Conservation (phyloP, 2,113 vertebrate species). For the Lasiurus cinereus region DNA sequence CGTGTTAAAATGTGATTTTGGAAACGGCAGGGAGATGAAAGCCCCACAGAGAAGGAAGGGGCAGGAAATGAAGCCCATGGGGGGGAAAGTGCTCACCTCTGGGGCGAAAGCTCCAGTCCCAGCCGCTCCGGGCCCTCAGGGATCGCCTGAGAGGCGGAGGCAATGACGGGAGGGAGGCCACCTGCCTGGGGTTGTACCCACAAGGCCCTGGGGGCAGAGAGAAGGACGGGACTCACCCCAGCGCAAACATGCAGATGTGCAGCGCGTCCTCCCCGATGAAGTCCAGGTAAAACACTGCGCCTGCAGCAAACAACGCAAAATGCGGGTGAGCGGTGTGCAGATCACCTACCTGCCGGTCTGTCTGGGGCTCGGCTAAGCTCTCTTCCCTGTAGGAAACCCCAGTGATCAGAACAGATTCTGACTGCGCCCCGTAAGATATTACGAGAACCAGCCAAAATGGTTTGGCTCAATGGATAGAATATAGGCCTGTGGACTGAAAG, state of each 20-base stretch:
- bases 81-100: background rate
- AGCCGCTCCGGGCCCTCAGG: background rate
- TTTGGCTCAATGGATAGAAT: too few relatives aligned
- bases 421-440: background rate
- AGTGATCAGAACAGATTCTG: background rate
- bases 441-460: background rate
- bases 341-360: background rate
- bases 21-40: constrained; percentile 46
- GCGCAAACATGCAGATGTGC: constrained; percentile 95
- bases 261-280: constrained; percentile 93
- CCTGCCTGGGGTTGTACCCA: accelerated
- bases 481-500: too few relatives aligned
- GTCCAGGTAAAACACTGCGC: constrained; percentile 96
- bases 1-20: background rate
- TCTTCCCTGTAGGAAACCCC: background rate
- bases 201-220: accelerated
- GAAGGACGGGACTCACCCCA: constrained; percentile 91
- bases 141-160: background rate
- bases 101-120: background rate
- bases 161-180: accelerated
- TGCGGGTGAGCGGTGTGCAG: background rate
- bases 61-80: background rate
- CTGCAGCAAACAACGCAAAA: constrained; percentile 81
- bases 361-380: background rate
- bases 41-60: background rate